These are phyloP conservation scores for Propithecus perrieri DNA, from an alignment of 2,797 vertebrate species.

Conservation along the genomic window DNA sequence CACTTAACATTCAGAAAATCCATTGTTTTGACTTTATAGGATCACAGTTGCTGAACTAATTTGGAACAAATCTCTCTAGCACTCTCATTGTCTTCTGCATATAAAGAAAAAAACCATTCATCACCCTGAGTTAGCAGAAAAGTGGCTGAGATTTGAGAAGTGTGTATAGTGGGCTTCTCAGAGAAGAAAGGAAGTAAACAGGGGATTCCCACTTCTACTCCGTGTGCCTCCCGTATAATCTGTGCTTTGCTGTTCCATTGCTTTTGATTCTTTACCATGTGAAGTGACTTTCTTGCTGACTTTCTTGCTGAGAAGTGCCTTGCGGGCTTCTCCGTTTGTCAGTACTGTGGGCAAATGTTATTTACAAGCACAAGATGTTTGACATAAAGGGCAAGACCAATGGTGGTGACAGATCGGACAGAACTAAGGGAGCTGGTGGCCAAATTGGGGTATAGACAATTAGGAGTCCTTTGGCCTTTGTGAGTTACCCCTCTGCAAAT, in stretches of 20 bases:
- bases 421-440: neutral
- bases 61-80: neutral
- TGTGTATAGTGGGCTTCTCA: neutral
- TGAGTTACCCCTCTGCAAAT: neutral
- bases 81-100: neutral
- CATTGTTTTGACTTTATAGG: neutral
- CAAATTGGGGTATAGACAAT: neutral
- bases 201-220: accelerated
- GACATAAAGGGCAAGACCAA: neutral
- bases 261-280: neutral
- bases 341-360: neutral
- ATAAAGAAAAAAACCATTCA: neutral
- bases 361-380: neutral
- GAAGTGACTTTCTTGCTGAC: neutral
- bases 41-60: neutral
- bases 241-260: accelerated
- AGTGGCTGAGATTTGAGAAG: neutral
- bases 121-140: no score
- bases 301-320: neutral
- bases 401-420: neutral
- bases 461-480: no score
- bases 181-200: neutral
- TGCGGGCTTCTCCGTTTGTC: neutral
- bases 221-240: accelerated
- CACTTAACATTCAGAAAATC: neutral